Evolutionary conservation across 2,888 invertebrate species (phyloP), one percentile per base, ranked within the genome.

Genomic region (Lycocerus yunnanus): DNA sequence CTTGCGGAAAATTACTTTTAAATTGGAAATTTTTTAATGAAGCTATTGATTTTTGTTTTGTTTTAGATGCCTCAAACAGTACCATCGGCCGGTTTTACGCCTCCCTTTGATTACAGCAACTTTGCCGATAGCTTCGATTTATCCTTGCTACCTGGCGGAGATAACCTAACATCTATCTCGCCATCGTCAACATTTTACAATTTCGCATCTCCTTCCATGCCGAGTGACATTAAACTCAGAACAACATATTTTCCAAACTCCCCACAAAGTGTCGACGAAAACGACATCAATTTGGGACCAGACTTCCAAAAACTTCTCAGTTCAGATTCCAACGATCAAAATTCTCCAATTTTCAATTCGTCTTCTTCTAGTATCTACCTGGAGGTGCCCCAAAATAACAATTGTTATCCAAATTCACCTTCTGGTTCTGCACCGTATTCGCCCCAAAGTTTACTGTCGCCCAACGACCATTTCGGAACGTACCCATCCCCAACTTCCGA

Each of bases 51-150:
- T 43, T n/a, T n/a, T 43, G 13, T 43, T 43, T n/a, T 43, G 79
- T 89, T 88, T 11, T 91, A 94, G 94, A 94, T 94, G 94, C 93
- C 94, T 88, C 94, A 94, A 89, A 93, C 92, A 84, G 94, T 94
- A 83, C 94, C 94, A 74, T 91, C 93, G 82, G 93, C 93, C 83
- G 93, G 93, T 86, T 92, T 91, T 86, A 93, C 93, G 87, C 92
- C 93, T 82, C 92, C 93, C 79, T 93, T 92, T 85, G 91, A 91
- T 84, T 91, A 90, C 87, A 89, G 88, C 80, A 87, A 84, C 77
- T 89, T 89, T 82, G 91, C 92, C 68, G 92, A 93, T 81, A 90
- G 90, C 80, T 93, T 93, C 85, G 93, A 93, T 85, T 86, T 93
- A 80, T 93, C 94, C 15, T 89, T 95, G 71, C 90, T 95, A 83